These are phyloP conservation scores for Endotricha flammealis DNA, from an alignment of 2,888 invertebrate species.

Conservation along the genomic window DNA sequence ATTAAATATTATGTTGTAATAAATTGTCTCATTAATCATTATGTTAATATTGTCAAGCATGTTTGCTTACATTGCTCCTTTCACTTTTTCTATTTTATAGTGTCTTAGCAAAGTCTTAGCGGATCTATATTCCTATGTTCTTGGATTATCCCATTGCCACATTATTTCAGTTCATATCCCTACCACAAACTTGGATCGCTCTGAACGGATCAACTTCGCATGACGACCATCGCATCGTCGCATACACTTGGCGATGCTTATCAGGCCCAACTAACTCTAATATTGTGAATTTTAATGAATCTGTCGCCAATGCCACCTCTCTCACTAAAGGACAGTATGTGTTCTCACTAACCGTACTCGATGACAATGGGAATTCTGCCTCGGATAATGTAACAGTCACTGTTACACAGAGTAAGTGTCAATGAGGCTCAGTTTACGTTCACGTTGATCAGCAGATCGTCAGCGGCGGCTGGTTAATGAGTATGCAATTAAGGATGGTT, in stretches of 20 bases:
- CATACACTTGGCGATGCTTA: slow-evolving; percentile 90
- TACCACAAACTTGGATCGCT: slow-evolving; percentile 88
- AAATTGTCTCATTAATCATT: too few relatives aligned
- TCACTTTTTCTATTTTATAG: too few relatives aligned
- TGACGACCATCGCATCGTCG: slow-evolving; percentile 90
- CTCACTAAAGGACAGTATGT: slow-evolving; percentile 91
- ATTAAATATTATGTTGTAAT: too few relatives aligned
- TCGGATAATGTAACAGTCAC: slow-evolving; percentile 84
- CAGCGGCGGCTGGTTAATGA: too few relatives aligned
- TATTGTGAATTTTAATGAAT: slow-evolving; percentile 76
- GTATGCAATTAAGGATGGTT: too few relatives aligned
- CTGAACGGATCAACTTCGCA: slow-evolving; percentile 89
- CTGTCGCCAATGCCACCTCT: slow-evolving; percentile 86
- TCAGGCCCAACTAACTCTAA: slow-evolving; percentile 81
- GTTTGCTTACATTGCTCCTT: too few relatives aligned
- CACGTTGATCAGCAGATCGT: too few relatives aligned
- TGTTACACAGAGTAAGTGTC: slow-evolving; percentile 88
- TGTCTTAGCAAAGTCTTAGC: too few relatives aligned
- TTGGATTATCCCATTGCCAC: too few relatives aligned
- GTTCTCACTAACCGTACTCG: slow-evolving; percentile 88
- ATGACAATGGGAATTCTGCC: slow-evolving; percentile 90
- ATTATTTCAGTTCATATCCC: slow-evolving; percentile 82
- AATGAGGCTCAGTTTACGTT: too few relatives aligned
- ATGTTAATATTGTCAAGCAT: too few relatives aligned
- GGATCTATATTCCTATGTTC: too few relatives aligned